Conservation (phyloP, 2,888 invertebrate species). For the Diogma glabrata region DNA sequence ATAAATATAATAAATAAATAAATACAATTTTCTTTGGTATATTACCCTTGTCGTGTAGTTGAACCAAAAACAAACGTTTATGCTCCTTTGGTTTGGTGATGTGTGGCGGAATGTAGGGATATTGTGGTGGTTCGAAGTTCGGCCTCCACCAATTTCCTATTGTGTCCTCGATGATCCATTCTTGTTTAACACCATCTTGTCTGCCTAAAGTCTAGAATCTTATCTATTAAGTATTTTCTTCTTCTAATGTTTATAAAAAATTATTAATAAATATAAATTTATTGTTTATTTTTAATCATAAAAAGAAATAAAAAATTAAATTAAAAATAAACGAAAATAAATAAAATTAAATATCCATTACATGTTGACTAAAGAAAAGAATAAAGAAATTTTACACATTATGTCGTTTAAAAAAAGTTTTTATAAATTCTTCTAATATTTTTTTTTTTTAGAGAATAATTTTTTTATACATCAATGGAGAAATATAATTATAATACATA, state of each 20-base stretch:
- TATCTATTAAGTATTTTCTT: constrained; percentile 10
- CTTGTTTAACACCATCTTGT: constrained; percentile 92
- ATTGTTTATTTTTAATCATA: too few species aligned
- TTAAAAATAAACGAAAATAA: too few species aligned
- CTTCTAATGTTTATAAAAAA: background rate
- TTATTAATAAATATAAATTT: background rate
- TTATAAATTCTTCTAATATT: too few species aligned
- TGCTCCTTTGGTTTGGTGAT: constrained; percentile 99
- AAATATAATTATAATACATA: too few species aligned
- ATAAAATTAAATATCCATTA: too few species aligned
- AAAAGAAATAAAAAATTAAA: too few species aligned
- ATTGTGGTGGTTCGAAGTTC: constrained; percentile 99
- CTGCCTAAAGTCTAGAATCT: constrained; percentile 74
- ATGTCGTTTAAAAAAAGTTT: too few species aligned
- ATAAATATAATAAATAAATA: constrained; percentile 21
- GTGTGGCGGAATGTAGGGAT: constrained; percentile 98
- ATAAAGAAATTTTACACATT: too few species aligned
- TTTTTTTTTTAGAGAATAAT: too few species aligned
- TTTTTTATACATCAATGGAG: too few species aligned
- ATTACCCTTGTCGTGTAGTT: constrained; percentile 71
- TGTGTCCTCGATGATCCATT: constrained; percentile 82
- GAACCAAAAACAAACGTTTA: constrained; percentile 91
- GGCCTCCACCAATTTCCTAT: constrained; percentile 99
- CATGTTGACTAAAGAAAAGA: too few species aligned
- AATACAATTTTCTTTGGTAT: constrained; percentile 17